phyloP scores from a whole-genome alignment of 2,113 vertebrate species.

The Fulmarus glacialis region DNA sequence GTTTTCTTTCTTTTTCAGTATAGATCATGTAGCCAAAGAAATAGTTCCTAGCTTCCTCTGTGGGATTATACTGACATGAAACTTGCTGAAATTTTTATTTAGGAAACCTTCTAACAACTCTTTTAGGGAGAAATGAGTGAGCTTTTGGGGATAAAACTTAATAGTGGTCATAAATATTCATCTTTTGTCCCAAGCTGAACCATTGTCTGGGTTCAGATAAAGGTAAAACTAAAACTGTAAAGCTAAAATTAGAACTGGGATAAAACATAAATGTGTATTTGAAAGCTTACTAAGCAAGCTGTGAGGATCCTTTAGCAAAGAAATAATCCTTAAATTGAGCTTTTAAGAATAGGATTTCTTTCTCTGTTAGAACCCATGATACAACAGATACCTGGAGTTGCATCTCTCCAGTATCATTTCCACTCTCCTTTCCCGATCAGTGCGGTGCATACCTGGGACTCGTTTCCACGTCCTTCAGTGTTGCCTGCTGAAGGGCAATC shows the following conservation, averaged over 20 bases:
- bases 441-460: not conserved
- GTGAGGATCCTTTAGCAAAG: not conserved
- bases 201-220: not conserved
- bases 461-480: rapidly evolving
- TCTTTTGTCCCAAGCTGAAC: not conserved
- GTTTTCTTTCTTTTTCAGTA: not conserved
- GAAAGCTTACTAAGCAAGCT: not conserved
- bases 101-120: not conserved
- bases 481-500: not conserved
- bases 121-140: not conserved
- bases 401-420: not conserved
- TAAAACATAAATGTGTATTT: not conserved
- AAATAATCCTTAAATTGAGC: not conserved
- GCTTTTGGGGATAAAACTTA: not conserved
- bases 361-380: not conserved
- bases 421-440: not conserved
- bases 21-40: not conserved
- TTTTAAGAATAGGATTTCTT: not conserved
- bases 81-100: not conserved
- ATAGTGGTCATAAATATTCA: not conserved
- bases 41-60: not conserved
- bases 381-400: not conserved
- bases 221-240: not conserved
- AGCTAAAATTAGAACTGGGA: not conserved
- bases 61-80: not conserved